Conservation (phyloP, 2,797 vertebrate species). For the Channa striata region DNA sequence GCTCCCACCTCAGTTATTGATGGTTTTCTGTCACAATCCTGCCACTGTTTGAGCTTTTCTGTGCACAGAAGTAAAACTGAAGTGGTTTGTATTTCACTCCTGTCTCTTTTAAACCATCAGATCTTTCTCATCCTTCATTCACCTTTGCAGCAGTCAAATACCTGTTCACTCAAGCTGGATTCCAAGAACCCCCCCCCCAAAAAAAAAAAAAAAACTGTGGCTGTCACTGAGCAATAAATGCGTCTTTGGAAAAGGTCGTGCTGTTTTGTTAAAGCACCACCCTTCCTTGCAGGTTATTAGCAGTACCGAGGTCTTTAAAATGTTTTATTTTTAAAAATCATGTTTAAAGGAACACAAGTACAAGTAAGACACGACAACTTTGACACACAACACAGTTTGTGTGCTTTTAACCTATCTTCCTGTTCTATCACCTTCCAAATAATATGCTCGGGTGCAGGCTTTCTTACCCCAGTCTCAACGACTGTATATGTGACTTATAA, state of each 20-base stretch:
- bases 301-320: slow-evolving; percentile 35
- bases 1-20: not conserved
- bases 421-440: slow-evolving; percentile 21
- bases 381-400: slow-evolving; percentile 11
- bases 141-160: slow-evolving; percentile 17
- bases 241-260: slow-evolving; percentile 50
- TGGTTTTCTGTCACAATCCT: too few relatives aligned
- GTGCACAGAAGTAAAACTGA: not conserved
- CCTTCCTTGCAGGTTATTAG: slow-evolving; percentile 42
- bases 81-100: slow-evolving; percentile 4
- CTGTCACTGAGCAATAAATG: slow-evolving; percentile 56
- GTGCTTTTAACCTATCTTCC: slow-evolving; percentile 18
- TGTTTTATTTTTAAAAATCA: slow-evolving; percentile 25
- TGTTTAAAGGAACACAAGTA: slow-evolving; percentile 23
- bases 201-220: slow-evolving; percentile 3
- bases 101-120: not conserved
- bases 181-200: slow-evolving; percentile 3
- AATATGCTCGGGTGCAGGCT: not conserved
- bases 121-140: slow-evolving; percentile 9
- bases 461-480: not conserved
- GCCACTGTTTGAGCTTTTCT: too few relatives aligned
- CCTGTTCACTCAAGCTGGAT: slow-evolving; percentile 30
- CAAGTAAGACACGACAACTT: slow-evolving; percentile 27
- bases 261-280: slow-evolving; percentile 45
- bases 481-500: not conserved